phyloP scores from a whole-genome alignment of 1,140 invertebrate genomes.

The Aethina tumida region DNA sequence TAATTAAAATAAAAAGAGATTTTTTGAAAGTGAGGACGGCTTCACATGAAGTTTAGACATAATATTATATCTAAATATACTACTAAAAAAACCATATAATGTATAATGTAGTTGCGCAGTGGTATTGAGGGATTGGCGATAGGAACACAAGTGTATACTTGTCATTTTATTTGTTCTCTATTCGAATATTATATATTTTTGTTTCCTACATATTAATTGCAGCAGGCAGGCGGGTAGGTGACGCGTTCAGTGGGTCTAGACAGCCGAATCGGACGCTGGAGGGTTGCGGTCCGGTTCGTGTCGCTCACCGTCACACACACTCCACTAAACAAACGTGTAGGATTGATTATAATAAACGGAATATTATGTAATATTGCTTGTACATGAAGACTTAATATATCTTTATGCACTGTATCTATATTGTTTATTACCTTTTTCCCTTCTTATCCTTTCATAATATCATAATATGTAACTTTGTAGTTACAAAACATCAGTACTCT shows the following conservation, averaged over 20 bases:
- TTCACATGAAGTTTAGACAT: conserved; percentile 18
- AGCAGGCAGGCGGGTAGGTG: conserved; percentile 25
- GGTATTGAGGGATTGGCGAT: conserved; percentile 34
- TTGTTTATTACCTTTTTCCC: too few species aligned
- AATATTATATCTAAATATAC: conserved; percentile 26
- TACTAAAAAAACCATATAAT: conserved; percentile 32
- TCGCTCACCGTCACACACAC: conserved; percentile 23
- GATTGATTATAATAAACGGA: conserved; percentile 37
- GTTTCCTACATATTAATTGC: too few species aligned
- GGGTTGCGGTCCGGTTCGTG: conserved; percentile 17
- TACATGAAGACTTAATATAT: conserved; percentile 43
- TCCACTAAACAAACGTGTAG: too few species aligned
- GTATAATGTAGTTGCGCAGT: conserved; percentile 34
- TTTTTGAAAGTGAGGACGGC: conserved; percentile 13
- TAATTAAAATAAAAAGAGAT: conserved; percentile 13
- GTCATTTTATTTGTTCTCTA: conserved; percentile 33
- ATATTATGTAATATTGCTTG: conserved; percentile 41
- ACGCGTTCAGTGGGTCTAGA: conserved; percentile 23
- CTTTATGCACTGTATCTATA: conserved; percentile 39
- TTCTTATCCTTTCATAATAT: too few species aligned
- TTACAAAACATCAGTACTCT: too few species aligned
- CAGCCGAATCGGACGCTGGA: conserved; percentile 12
- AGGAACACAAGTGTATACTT: conserved; percentile 30
- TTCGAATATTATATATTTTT: conserved; percentile 31
- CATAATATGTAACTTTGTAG: too few species aligned